Percentiles rank a stretch among this genome's conserved stretches.
phyloP scores from a whole-genome alignment of 2,888 invertebrate genomes.

The Petrophora chlorosata region DNA sequence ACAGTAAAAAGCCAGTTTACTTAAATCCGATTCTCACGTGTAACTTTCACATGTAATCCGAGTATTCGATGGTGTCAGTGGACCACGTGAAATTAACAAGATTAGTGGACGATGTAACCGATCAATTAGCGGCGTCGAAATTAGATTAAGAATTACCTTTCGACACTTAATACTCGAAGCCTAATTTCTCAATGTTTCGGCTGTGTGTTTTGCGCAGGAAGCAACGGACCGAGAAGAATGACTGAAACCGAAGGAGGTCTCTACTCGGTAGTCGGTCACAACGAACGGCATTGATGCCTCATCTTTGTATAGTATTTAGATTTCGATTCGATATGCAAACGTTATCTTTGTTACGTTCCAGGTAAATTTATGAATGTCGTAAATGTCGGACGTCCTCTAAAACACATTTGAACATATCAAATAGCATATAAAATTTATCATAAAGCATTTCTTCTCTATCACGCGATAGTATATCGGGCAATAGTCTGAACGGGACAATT shows the following conservation, averaged over 20 bases:
- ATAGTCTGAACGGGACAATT: constrained; percentile 14
- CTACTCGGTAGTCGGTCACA: not conserved
- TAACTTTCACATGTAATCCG: constrained; percentile 29
- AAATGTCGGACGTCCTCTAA: too few relatives aligned
- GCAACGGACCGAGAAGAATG: constrained; percentile 19
- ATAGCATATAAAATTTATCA: too few relatives aligned
- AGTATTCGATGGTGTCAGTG: constrained; percentile 27
- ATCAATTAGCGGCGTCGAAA: constrained; percentile 37
- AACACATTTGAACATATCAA: too few relatives aligned
- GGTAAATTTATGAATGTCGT: too few relatives aligned
- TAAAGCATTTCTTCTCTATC: constrained; percentile 1
- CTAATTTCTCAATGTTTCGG: constrained; percentile 20
- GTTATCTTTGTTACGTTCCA: too few relatives aligned
- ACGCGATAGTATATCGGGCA: constrained; percentile 13
- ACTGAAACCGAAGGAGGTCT: constrained; percentile 3
- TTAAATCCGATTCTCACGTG: constrained; percentile 18
- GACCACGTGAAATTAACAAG: constrained; percentile 48
- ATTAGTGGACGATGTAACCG: constrained; percentile 43
- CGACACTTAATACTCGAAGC: constrained; percentile 8
- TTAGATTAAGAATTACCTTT: constrained; percentile 32
- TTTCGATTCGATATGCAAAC: too few relatives aligned
- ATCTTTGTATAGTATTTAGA: too few relatives aligned
- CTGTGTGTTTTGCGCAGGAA: constrained; percentile 4
- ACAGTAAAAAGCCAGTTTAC: constrained; percentile 1
- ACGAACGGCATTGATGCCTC: constrained; percentile 1